A percentile compares a stretch with the other conserved stretches of the same genome.
phyloP scores from a whole-genome alignment of 2,113 vertebrate genomes.

The Ceuthmochares aereus region DNA sequence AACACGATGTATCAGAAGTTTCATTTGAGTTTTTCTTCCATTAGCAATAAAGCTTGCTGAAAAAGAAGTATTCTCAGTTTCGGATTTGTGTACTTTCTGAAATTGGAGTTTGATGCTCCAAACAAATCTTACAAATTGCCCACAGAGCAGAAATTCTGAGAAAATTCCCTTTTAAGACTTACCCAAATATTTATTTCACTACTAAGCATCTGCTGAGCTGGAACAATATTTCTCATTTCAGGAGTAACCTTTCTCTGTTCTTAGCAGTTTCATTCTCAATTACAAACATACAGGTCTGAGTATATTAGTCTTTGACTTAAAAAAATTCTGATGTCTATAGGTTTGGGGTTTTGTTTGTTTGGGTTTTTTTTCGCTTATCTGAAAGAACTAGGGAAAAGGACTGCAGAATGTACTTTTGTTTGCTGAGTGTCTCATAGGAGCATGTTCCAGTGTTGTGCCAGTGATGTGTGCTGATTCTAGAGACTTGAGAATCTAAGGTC shows the following conservation, averaged over 20 bases:
- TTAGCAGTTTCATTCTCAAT: constrained; percentile 5
- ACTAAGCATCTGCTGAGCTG: background rate
- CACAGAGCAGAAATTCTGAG: background rate
- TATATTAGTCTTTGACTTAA: background rate
- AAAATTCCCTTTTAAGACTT: background rate
- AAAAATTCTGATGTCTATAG: background rate
- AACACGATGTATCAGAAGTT: background rate
- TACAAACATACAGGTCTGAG: background rate
- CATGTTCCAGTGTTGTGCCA: background rate
- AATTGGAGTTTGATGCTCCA: background rate
- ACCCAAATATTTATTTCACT: background rate
- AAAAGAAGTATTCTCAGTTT: background rate
- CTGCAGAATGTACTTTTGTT: background rate
- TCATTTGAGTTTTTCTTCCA: constrained; percentile 28
- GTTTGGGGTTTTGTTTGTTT: background rate
- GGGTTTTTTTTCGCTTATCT: background rate
- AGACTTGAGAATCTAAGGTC: background rate
- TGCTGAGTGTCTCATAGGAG: rapidly evolving
- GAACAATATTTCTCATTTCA: background rate
- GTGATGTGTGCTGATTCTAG: background rate
- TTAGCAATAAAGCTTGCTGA: background rate
- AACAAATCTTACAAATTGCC: background rate
- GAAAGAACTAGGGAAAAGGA: background rate
- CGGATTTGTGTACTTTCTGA: background rate
- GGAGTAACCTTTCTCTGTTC: background rate